Evolutionary conservation across 92 coral and sea anemone genomes (phyloP).

Genomic region (Ricordea florida): DNA sequence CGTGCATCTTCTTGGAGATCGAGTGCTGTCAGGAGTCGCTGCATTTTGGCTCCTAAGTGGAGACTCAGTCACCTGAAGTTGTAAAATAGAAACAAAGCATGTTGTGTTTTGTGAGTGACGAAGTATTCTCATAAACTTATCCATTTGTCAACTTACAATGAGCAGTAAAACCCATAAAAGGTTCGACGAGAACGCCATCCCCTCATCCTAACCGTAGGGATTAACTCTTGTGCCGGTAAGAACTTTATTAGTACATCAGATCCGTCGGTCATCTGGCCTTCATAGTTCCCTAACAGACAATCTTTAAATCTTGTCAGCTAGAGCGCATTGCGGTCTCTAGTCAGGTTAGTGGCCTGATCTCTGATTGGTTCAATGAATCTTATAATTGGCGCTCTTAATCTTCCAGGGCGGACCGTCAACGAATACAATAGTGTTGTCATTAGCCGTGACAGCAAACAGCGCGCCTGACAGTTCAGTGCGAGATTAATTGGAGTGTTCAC

Average conservation of each 20-base stretch:
- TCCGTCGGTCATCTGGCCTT: constrained; percentile 67
- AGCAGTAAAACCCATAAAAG: constrained; percentile 53
- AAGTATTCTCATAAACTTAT: constrained; percentile 26
- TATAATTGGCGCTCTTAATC: constrained; percentile 71
- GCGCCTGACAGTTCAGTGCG: constrained; percentile 47
- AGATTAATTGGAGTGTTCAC: constrained; percentile 42
- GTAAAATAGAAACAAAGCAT: constrained; percentile 14
- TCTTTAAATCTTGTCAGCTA: constrained; percentile 67
- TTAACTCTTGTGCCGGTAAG: background rate
- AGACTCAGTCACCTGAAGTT: constrained; percentile 29
- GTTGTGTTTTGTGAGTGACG: constrained; percentile 36
- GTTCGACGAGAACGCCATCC: constrained; percentile 53
- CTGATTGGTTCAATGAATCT: constrained; percentile 75
- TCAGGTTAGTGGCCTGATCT: constrained; percentile 52
- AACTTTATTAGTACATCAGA: background rate
- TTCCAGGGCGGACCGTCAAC: constrained; percentile 43
- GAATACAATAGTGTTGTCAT: constrained; percentile 66
- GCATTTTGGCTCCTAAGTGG: constrained; percentile 27
- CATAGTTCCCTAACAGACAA: constrained; percentile 77
- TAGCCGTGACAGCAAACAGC: constrained; percentile 61
- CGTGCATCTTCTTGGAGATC: constrained; percentile 19
- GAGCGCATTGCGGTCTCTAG: constrained; percentile 59
- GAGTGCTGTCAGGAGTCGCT: background rate
- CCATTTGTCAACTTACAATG: constrained; percentile 47
- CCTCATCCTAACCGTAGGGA: constrained; percentile 54